These are phyloP conservation scores for Aldabrachelys gigantea DNA, from an alignment of 2,113 vertebrate genomes.

Conservation along the genomic window DNA sequence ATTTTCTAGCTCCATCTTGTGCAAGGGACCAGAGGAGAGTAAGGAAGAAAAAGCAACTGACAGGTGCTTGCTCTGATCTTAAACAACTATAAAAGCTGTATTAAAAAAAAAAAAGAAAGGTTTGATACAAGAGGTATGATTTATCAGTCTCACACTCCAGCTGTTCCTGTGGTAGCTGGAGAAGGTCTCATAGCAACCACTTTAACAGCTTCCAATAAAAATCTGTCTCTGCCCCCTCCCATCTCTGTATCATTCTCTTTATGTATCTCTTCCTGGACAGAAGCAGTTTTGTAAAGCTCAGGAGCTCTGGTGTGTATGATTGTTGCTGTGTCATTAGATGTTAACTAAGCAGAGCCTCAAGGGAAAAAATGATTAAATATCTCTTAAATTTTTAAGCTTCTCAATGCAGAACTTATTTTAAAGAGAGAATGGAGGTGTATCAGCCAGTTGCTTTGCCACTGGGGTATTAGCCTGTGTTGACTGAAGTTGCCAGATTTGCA, in stretches of 20 bases:
- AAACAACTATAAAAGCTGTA: conserved; percentile 72
- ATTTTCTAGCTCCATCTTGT: conserved; percentile 78
- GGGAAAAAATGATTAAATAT: not conserved
- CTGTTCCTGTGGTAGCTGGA: conserved; percentile 69
- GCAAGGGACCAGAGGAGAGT: not conserved
- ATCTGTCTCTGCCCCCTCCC: conserved; percentile 72
- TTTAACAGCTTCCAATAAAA: conserved; percentile 84
- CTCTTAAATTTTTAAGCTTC: conserved; percentile 1
- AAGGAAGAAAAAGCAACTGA: conserved; percentile 52
- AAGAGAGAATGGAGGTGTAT: not conserved
- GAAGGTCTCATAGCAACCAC: conserved; percentile 84
- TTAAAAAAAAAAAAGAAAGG: conserved; percentile 49
- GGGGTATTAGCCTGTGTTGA: not conserved
- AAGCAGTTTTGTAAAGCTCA: conserved; percentile 40
- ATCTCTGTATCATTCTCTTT: conserved; percentile 52
- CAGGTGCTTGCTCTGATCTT: conserved; percentile 69
- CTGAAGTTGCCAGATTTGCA: not conserved
- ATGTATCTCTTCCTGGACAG: conserved; percentile 43
- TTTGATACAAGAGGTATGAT: conserved; percentile 62
- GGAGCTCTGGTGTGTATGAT: conserved; percentile 13
- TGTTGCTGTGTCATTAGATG: not conserved
- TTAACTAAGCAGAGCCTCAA: not conserved
- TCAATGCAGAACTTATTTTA: not conserved
- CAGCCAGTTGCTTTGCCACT: not conserved
- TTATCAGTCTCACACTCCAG: conserved; percentile 69